Conservation (phyloP, 2,113 vertebrate genomes). For the Thamnophis sirtalis region DNA sequence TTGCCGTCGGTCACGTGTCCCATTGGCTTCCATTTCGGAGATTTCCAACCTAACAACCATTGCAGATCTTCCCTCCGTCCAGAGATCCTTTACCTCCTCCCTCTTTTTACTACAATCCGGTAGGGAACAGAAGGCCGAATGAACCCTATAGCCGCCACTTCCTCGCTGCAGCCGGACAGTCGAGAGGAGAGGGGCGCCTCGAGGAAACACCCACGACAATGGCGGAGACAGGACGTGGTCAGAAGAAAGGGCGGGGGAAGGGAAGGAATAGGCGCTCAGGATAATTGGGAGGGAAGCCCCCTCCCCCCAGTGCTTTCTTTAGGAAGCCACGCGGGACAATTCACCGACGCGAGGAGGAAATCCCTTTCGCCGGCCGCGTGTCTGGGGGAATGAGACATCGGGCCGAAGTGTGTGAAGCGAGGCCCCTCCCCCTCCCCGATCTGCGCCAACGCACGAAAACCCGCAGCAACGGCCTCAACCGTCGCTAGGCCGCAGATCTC, state of each 20-base stretch:
- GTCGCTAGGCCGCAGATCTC: neutral
- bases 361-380: neutral
- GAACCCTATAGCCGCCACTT: neutral
- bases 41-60: neutral
- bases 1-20: neutral
- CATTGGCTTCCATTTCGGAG: neutral
- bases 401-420: neutral
- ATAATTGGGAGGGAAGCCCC: neutral
- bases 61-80: rapidly evolving
- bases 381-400: too few species aligned
- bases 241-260: neutral
- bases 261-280: neutral
- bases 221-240: constrained; percentile 24
- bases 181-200: neutral
- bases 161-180: neutral
- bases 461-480: constrained; percentile 12
- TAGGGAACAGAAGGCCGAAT: neutral
- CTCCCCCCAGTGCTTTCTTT: neutral
- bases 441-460: constrained; percentile 14
- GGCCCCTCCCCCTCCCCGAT: neutral
- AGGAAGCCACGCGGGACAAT: neutral
- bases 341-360: neutral
- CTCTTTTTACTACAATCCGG: too few species aligned
- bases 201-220: constrained; percentile 16
- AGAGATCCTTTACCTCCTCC: too few species aligned